These are phyloP conservation scores for Pseudochirops cupreus DNA, from an alignment of 2,797 vertebrate species.

Conservation along the genomic window DNA sequence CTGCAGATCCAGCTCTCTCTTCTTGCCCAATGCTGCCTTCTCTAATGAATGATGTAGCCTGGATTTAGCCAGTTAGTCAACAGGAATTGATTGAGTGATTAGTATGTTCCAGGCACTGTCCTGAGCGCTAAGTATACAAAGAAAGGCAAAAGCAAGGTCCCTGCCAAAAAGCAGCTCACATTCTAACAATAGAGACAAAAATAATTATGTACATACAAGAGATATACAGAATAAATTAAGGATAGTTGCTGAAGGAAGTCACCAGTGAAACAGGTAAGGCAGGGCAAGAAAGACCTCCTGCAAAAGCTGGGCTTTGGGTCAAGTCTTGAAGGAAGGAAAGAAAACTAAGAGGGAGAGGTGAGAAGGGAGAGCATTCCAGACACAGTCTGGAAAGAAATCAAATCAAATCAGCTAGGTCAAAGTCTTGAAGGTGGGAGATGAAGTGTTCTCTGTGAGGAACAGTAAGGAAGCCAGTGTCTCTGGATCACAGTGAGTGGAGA, in stretches of 20 bases:
- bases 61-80: not conserved
- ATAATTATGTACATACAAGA: not conserved
- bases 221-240: not conserved
- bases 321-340: not conserved
- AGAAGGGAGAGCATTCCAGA: not conserved
- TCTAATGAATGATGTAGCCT: not conserved
- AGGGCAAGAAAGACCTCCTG: not conserved
- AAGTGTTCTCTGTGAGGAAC: not conserved
- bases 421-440: not conserved
- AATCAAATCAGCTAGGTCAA: not conserved
- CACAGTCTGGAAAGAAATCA: not conserved
- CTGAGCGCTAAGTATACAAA: not conserved
- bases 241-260: not conserved
- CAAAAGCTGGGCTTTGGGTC: not conserved
- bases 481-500: not conserved
- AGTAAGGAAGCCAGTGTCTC: not conserved
- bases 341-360: not conserved
- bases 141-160: not conserved
- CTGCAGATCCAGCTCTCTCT: not conserved
- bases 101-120: not conserved
- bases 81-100: not conserved
- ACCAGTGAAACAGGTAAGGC: not conserved
- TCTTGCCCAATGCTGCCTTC: not conserved
- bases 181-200: not conserved
- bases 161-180: not conserved